Percentiles rank a stretch among this genome's conserved stretches.
These are phyloP conservation scores for Rallus crepitans DNA, from an alignment of 2,797 vertebrate genomes.

Conservation along the genomic window DNA sequence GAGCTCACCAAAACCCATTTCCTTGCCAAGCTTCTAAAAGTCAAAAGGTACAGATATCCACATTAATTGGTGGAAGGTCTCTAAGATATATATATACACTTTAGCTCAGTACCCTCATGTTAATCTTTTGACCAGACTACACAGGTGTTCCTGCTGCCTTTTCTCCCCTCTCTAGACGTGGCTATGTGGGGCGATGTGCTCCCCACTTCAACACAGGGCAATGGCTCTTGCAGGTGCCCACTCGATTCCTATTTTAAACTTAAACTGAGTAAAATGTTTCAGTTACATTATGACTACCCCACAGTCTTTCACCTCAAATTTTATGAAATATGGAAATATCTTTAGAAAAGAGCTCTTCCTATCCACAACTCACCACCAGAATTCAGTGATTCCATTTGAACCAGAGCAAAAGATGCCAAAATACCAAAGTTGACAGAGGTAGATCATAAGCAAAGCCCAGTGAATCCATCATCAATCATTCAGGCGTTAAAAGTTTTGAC, in stretches of 20 bases:
- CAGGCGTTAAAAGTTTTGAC: not conserved
- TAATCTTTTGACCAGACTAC: not conserved
- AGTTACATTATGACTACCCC: not conserved
- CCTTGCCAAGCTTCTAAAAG: not conserved
- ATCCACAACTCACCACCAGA: not conserved
- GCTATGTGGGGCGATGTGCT: not conserved
- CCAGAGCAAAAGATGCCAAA: not conserved
- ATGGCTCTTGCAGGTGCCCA: not conserved
- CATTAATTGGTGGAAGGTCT: not conserved
- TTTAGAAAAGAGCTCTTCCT: not conserved
- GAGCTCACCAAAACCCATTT: not conserved
- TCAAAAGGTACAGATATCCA: not conserved
- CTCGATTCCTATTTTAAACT: not conserved
- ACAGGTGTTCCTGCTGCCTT: not conserved
- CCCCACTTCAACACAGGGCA: not conserved
- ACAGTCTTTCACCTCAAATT: not conserved
- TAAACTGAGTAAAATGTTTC: not conserved
- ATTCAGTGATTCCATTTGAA: not conserved
- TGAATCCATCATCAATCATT: not conserved
- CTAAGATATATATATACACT: not conserved
- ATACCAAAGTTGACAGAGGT: not conserved
- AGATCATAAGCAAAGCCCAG: not conserved
- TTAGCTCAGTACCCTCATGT: not conserved
- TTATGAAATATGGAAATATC: not conserved
- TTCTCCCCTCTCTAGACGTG: not conserved